Conservation (phyloP, 2,888 invertebrate species). For the Trachelus stipa region DNA sequence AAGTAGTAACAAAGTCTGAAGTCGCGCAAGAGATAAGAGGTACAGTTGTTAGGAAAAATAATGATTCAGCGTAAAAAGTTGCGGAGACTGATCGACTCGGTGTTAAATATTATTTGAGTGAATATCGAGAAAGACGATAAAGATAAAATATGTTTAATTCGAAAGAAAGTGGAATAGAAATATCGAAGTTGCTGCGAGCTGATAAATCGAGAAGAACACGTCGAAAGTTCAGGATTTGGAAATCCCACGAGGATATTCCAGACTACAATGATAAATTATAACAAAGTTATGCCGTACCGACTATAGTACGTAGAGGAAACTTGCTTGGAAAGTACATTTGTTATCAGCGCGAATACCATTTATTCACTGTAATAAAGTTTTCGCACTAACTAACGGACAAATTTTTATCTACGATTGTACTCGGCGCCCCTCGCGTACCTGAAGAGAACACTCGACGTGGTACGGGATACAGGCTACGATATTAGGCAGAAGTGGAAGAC, state of each 20-base stretch:
- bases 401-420: neutral
- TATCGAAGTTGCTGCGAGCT: neutral
- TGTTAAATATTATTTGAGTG: neutral
- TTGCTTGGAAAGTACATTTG: neutral
- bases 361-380: neutral
- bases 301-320: neutral
- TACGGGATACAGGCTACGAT: neutral
- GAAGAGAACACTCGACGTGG: neutral
- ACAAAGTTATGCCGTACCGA: neutral
- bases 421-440: neutral
- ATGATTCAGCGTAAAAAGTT: neutral
- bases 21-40: neutral
- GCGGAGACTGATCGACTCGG: neutral
- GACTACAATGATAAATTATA: neutral
- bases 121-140: neutral
- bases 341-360: neutral
- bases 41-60: conserved; percentile 20
- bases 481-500: neutral
- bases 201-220: neutral
- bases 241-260: neutral
- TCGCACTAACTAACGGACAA: neutral
- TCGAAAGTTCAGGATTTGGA: neutral
- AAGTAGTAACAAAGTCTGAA: neutral
- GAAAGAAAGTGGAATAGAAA: neutral
- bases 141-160: neutral